Evolutionary conservation across 2,888 invertebrate genomes (phyloP).

Genomic region (Cotesia congregata): DNA sequence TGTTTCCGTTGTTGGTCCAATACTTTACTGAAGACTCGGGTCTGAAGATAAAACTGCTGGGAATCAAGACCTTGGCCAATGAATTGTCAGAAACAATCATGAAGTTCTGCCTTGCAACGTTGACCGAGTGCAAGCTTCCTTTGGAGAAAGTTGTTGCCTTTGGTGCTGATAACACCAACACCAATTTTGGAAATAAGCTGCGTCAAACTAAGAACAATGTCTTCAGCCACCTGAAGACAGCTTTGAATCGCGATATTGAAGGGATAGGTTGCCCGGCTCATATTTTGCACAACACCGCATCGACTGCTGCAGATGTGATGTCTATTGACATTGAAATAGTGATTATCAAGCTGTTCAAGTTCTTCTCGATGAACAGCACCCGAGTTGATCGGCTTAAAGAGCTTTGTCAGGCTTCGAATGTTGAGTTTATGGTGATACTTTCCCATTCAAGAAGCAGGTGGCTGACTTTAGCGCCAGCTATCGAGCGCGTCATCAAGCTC

Average conservation of each 20-base stretch:
- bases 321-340: conserved; percentile 50
- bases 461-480: conserved; percentile 31
- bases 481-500: conserved; percentile 34
- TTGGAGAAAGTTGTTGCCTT: background rate
- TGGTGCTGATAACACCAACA: background rate
- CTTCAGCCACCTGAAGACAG: background rate
- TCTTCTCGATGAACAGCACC: conserved; percentile 43
- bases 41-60: conserved; percentile 50
- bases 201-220: background rate
- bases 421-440: conserved; percentile 37
- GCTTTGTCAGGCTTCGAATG: background rate
- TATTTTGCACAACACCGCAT: conserved; percentile 51
- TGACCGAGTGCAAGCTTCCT: background rate
- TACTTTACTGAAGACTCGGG: conserved; percentile 53
- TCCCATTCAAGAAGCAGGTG: conserved; percentile 39
- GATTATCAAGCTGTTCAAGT: conserved; percentile 48
- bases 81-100: conserved; percentile 53
- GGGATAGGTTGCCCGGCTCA: conserved; percentile 54
- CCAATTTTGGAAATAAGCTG: background rate
- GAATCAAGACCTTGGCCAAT: conserved; percentile 48
- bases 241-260: conserved; percentile 48
- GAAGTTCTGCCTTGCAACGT: background rate
- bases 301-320: conserved; percentile 49
- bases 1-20: conserved; percentile 55
- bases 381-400: conserved; percentile 34